These are phyloP conservation scores for Phocides pigmalion DNA, from an alignment of 1,140 invertebrate species.

Conservation along the genomic window DNA sequence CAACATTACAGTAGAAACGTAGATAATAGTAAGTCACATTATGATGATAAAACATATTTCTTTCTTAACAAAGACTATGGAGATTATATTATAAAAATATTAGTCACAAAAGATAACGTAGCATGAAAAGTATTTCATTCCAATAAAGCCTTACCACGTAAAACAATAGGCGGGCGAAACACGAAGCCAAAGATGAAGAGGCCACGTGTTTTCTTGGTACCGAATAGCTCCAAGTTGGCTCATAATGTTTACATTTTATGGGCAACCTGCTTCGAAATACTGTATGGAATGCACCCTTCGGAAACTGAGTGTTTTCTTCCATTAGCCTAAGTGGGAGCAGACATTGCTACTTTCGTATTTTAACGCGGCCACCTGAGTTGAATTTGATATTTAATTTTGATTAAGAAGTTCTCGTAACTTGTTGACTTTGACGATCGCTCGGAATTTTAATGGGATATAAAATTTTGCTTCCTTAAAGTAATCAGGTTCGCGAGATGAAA, in stretches of 20 bases:
- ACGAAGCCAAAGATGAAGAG: background rate
- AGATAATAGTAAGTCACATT: no score
- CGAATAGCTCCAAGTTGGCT: constrained; percentile 28
- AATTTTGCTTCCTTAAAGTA: constrained; percentile 30
- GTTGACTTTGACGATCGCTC: constrained; percentile 24
- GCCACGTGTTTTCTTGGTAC: constrained; percentile 25
- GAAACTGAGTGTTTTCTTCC: constrained; percentile 47
- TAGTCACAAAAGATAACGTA: no score
- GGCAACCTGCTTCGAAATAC: constrained; percentile 39
- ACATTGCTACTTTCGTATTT: constrained; percentile 41
- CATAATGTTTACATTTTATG: constrained; percentile 43
- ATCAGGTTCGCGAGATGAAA: constrained; percentile 23
- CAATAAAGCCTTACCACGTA: background rate
- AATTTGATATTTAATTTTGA: constrained; percentile 43
- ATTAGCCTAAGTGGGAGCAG: constrained; percentile 46
- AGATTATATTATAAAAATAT: no score
- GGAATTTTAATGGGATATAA: constrained; percentile 36
- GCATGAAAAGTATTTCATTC: background rate
- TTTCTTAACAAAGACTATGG: no score
- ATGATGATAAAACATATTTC: no score
- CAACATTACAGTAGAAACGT: no score
- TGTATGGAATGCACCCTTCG: constrained; percentile 41
- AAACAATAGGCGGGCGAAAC: constrained; percentile 1
- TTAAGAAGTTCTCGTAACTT: constrained; percentile 30
- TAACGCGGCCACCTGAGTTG: constrained; percentile 32